Conservation (phyloP, 2,797 vertebrate genomes). For the Triplophysa bombifrons region DNA sequence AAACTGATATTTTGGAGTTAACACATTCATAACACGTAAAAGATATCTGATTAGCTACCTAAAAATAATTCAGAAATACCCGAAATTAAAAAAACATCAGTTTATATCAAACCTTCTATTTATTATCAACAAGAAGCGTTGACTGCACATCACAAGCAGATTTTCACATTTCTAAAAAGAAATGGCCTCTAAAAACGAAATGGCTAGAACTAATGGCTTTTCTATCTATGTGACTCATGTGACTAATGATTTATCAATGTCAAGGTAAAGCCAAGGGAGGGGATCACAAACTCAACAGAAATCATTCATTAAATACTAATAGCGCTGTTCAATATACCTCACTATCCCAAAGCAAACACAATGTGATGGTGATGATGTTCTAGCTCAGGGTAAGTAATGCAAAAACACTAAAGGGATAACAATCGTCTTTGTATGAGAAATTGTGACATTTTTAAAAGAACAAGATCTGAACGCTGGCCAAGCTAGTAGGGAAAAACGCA, state of each 20-base stretch:
- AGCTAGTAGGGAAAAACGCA: background rate
- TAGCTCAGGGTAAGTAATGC: background rate
- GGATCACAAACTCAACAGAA: background rate
- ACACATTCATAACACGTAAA: too few relatives aligned
- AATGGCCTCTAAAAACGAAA: background rate
- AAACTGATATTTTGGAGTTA: too few relatives aligned
- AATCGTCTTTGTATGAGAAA: background rate
- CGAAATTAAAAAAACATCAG: too few relatives aligned
- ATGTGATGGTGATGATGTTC: background rate
- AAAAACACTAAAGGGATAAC: background rate
- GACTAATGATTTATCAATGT: conserved; percentile 16
- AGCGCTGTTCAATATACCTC: background rate
- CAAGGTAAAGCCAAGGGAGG: background rate
- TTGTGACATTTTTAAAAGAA: background rate
- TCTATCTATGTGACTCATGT: background rate
- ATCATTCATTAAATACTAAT: background rate
- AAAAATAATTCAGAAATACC: too few relatives aligned
- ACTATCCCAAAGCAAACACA: conserved; percentile 21
- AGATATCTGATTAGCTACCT: too few relatives aligned
- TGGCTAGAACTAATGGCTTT: background rate
- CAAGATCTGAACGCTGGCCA: background rate
- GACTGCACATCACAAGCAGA: background rate
- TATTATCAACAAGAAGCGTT: too few relatives aligned
- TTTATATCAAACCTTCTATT: too few relatives aligned
- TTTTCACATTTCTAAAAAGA: background rate